These are phyloP conservation scores for Limnephilus marmoratus DNA, from an alignment of 2,888 invertebrate genomes.

Conservation along the genomic window DNA sequence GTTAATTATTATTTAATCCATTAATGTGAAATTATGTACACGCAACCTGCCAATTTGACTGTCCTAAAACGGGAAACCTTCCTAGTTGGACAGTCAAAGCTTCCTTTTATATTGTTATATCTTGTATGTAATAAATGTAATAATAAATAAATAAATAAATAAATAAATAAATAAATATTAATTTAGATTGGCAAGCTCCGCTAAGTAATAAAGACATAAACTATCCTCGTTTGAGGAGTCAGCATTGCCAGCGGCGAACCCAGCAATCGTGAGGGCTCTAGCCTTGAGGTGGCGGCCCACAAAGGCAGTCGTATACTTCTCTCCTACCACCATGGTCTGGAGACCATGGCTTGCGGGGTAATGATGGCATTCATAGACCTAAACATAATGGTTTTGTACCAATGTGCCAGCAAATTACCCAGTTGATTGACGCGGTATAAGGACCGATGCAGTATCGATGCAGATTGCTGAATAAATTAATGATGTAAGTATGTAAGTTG, in stretches of 20 bases:
- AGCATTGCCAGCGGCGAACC: background rate
- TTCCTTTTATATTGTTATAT: too few species aligned
- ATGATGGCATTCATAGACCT: slow-evolving; percentile 8
- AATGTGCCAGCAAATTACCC: slow-evolving; percentile 27
- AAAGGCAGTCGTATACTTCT: slow-evolving; percentile 14
- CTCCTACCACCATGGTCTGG: background rate
- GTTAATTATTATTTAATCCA: too few species aligned
- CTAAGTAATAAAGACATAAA: slow-evolving; percentile 22
- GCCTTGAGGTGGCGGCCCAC: background rate
- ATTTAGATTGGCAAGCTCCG: background rate
- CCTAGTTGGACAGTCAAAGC: too few species aligned
- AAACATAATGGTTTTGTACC: slow-evolving; percentile 16
- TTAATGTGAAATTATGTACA: too few species aligned
- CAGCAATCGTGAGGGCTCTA: background rate
- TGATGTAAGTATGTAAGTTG: background rate
- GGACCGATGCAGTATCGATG: background rate
- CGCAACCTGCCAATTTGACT: too few species aligned
- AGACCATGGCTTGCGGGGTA: background rate
- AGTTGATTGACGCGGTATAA: slow-evolving; percentile 27
- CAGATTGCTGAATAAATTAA: background rate
- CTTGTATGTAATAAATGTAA: too few species aligned
- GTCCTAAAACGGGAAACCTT: too few species aligned
- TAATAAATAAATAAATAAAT: too few species aligned
- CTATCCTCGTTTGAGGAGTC: background rate
- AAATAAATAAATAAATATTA: too few species aligned